phyloP scores from a whole-genome alignment of 2,113 vertebrate species.

The Ptilonorhynchus violaceus region DNA sequence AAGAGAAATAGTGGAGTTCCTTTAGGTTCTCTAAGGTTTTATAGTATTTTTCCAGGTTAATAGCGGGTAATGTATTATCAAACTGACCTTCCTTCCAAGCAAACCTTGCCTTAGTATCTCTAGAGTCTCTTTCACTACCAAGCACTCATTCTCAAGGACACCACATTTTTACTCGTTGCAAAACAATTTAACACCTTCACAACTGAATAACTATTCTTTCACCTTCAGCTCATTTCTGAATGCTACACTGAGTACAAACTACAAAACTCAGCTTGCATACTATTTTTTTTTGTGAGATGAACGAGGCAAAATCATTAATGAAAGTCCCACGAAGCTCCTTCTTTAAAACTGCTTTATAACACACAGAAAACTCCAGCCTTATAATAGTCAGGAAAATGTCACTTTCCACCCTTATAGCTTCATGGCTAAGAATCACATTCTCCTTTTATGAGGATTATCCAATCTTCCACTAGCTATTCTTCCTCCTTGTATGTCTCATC shows the following conservation, averaged over 20 bases:
- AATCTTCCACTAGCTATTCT: not conserved
- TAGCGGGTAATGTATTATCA: conserved; percentile 32
- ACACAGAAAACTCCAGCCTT: not conserved
- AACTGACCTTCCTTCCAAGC: conserved; percentile 66
- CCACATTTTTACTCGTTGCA: conserved; percentile 53
- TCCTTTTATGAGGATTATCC: not conserved
- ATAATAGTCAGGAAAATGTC: not conserved
- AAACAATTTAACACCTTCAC: conserved; percentile 61
- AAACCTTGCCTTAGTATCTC: conserved; percentile 52
- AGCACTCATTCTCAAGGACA: conserved; percentile 60
- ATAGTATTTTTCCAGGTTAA: conserved; percentile 49
- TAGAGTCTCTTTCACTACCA: conserved; percentile 39
- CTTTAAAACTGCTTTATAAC: not conserved
- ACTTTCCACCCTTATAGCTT: not conserved
- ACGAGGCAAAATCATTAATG: not conserved
- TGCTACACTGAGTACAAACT: not conserved
- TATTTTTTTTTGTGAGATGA: not conserved
- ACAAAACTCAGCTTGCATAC: not conserved
- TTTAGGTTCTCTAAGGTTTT: not conserved
- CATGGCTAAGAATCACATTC: not conserved
- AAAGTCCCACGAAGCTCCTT: not conserved
- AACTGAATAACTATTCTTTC: conserved; percentile 27
- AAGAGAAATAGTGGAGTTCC: not conserved
- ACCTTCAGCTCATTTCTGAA: not conserved
- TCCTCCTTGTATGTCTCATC: not conserved